Evolutionary conservation across 2,888 invertebrate genomes (phyloP).

Genomic region (Andrena dorsata): DNA sequence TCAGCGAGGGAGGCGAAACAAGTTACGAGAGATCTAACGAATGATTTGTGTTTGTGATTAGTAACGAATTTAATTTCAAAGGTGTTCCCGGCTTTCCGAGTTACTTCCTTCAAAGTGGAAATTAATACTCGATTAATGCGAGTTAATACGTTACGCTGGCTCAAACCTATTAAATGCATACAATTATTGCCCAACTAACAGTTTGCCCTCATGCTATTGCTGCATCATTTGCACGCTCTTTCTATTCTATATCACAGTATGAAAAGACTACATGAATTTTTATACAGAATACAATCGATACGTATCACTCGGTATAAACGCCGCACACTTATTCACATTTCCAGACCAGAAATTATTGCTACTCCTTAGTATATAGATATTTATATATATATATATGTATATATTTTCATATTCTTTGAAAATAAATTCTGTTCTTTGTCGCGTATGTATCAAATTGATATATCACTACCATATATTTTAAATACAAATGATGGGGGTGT

Average conservation of each 20-base stretch:
- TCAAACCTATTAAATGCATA: slow-evolving; percentile 43
- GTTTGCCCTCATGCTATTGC: slow-evolving; percentile 34
- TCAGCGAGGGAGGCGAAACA: slow-evolving; percentile 15
- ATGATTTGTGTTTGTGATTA: slow-evolving; percentile 1
- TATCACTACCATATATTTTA: slow-evolving; percentile 47
- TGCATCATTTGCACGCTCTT: slow-evolving; percentile 53
- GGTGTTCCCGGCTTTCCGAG: not conserved
- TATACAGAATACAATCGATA: slow-evolving; percentile 59
- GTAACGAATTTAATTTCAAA: slow-evolving; percentile 18
- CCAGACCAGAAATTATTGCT: slow-evolving; percentile 51
- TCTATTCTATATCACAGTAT: slow-evolving; percentile 78
- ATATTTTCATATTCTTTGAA: slow-evolving; percentile 65
- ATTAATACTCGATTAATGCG: slow-evolving; percentile 7
- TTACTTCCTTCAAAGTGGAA: not conserved
- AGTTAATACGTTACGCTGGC: slow-evolving; percentile 15
- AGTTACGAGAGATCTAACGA: slow-evolving; percentile 12
- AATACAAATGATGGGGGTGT: slow-evolving; percentile 55
- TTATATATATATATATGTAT: slow-evolving; percentile 46
- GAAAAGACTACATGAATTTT: slow-evolving; percentile 72
- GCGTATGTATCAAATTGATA: slow-evolving; percentile 61
- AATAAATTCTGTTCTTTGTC: slow-evolving; percentile 68
- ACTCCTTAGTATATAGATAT: slow-evolving; percentile 54
- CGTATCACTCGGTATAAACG: slow-evolving; percentile 70
- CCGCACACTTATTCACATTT: slow-evolving; percentile 60
- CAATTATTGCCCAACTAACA: slow-evolving; percentile 56